These are phyloP conservation scores for Drosophila parabipectinata DNA, from an alignment of 1,140 invertebrate genomes.

Conservation along the genomic window DNA sequence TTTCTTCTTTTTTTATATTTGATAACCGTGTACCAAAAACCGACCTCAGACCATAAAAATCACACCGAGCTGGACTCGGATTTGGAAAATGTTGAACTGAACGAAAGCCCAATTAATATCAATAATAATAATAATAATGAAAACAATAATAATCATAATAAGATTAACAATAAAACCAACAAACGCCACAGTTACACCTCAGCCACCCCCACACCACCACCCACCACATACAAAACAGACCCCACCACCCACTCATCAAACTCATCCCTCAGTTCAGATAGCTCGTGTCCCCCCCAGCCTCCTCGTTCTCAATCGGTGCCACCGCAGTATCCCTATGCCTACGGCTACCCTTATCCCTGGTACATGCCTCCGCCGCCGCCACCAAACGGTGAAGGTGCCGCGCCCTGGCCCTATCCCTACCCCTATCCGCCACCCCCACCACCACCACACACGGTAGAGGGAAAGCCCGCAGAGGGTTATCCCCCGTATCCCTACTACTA, in stretches of 20 bases:
- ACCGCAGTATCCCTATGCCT: conserved; percentile 76
- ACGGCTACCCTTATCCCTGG: conserved; percentile 69
- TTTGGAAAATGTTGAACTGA: conserved; percentile 82
- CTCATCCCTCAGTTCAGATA: conserved; percentile 71
- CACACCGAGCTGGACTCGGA: conserved; percentile 81
- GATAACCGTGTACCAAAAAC: conserved; percentile 77
- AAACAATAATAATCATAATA: conserved; percentile 58
- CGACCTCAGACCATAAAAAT: conserved; percentile 80
- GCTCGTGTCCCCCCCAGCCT: conserved; percentile 53
- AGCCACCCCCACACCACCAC: conserved; percentile 31
- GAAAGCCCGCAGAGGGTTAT: conserved; percentile 48
- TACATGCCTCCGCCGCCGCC: conserved; percentile 63
- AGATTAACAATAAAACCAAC: conserved; percentile 72
- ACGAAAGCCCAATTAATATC: conserved; percentile 73
- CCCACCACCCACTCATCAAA: conserved; percentile 66
- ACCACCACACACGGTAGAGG: conserved; percentile 39
- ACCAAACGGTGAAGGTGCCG: conserved; percentile 9
- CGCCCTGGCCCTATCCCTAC: conserved; percentile 68
- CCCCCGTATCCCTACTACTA: conserved; percentile 74
- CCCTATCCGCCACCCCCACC: conserved; percentile 63
- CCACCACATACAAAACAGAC: conserved; percentile 28
- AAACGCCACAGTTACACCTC: conserved; percentile 67
- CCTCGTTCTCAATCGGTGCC: conserved; percentile 64
- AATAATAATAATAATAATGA: conserved; percentile 63
- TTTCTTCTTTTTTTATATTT: conserved; percentile 80